Evolutionary conservation across 2,797 vertebrate species (phyloP).

Genomic region (Naso thynnoides): DNA sequence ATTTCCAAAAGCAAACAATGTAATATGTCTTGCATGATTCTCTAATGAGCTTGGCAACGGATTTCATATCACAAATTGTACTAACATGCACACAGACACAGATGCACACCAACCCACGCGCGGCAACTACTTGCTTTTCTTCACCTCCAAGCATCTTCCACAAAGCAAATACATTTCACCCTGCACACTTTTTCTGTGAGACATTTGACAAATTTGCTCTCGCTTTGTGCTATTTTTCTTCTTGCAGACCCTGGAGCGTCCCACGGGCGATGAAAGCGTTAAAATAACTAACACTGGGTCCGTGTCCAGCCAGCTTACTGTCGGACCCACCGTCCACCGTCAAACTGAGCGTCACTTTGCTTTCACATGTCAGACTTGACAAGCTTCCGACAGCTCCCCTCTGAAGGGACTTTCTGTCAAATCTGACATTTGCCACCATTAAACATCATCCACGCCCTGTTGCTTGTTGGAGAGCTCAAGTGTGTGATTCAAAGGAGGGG

Average conservation of each 20-base stretch:
- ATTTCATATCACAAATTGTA: conserved; percentile 33
- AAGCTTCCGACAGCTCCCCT: conserved; percentile 34
- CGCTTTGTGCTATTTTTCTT: conserved; percentile 5
- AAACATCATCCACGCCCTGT: conserved; percentile 27
- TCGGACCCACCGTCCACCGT: not conserved
- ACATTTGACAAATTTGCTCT: not conserved
- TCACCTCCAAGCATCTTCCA: not conserved
- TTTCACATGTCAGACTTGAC: conserved; percentile 35
- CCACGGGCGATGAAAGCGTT: not conserved
- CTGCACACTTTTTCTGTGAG: not conserved
- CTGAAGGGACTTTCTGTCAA: conserved; percentile 43
- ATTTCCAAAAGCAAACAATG: conserved; percentile 44
- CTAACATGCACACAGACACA: conserved; percentile 11
- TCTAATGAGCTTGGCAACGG: conserved; percentile 45
- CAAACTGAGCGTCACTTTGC: conserved; percentile 18
- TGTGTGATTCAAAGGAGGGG: not conserved
- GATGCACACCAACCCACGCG: conserved; percentile 22
- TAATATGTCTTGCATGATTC: conserved; percentile 43
- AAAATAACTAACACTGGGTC: conserved; percentile 5
- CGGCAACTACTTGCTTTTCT: conserved; percentile 7
- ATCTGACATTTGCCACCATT: conserved; percentile 55
- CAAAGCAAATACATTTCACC: not conserved
- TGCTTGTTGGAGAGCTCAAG: conserved; percentile 11
- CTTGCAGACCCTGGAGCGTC: not conserved
- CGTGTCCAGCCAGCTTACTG: conserved; percentile 13